phyloP scores from a whole-genome alignment of 2,113 vertebrate species.

The Rhadina sibilatrix region DNA sequence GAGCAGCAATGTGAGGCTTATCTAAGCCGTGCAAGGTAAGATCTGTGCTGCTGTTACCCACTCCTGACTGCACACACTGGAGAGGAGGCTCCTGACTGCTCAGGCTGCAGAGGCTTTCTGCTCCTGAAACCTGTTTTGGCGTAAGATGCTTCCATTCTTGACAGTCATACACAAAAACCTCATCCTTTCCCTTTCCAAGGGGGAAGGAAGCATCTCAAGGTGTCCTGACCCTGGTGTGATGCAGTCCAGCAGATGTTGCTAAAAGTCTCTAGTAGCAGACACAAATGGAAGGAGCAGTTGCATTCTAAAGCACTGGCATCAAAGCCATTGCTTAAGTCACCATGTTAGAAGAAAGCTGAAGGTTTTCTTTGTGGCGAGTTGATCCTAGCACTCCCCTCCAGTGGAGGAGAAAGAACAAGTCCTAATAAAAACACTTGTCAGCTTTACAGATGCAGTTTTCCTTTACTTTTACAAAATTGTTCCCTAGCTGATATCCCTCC shows the following conservation, averaged over 20 bases:
- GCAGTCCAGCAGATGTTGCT: not conserved
- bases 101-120: not conserved
- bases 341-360: not conserved
- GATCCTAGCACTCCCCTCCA: not conserved
- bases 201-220: not conserved
- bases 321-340: not conserved
- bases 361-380: not conserved
- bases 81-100: not conserved
- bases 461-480: not conserved
- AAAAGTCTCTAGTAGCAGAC: not conserved
- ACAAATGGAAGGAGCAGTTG: not conserved
- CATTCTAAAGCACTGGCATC: not conserved
- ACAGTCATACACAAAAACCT: not conserved
- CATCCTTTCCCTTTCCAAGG: not conserved
- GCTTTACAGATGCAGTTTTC: not conserved
- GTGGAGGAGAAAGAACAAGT: not conserved
- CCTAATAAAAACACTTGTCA: not conserved
- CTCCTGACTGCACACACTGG: accelerated
- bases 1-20: not conserved
- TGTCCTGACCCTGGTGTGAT: not conserved
- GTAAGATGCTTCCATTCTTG: not conserved
- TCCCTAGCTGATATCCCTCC: not conserved
- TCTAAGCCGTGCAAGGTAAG: not conserved
- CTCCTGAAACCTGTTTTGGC: not conserved
- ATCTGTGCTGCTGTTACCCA: not conserved